Percentiles rank a stretch among this genome's conserved stretches.
Conservation (phyloP, 2,888 invertebrate species). For the Lasioglossum zephyrum region DNA sequence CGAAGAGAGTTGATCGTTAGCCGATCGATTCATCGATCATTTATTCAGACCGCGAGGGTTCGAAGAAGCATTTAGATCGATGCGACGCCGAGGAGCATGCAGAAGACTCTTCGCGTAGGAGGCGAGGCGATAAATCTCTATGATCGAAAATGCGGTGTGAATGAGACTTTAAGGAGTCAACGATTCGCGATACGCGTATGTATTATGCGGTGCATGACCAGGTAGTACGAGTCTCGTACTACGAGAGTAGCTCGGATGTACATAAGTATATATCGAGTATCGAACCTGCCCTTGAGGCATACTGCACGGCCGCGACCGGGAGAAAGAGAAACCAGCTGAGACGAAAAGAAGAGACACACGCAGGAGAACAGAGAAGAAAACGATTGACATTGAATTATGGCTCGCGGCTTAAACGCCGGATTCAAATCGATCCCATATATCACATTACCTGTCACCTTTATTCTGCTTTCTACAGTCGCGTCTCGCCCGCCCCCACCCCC, state of each 20-base stretch:
- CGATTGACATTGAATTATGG: conserved; percentile 70
- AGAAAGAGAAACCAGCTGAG: conserved; percentile 21
- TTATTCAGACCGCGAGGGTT: not conserved
- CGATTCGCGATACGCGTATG: conserved; percentile 57
- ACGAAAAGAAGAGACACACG: conserved; percentile 42
- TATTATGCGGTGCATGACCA: conserved; percentile 52
- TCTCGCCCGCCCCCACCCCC: conserved; percentile 34
- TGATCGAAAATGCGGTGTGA: conserved; percentile 45
- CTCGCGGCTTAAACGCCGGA: conserved; percentile 67
- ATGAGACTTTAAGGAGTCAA: conserved; percentile 55
- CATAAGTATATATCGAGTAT: conserved; percentile 66
- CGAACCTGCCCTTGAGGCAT: conserved; percentile 65
- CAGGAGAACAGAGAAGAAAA: conserved; percentile 50
- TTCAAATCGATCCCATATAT: conserved; percentile 76
- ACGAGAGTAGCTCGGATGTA: conserved; percentile 65
- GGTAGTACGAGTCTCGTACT: conserved; percentile 55
- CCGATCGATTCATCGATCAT: conserved; percentile 6
- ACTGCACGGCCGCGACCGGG: conserved; percentile 28
- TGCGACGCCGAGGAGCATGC: not conserved
- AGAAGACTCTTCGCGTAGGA: not conserved
- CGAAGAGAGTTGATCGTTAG: not conserved
- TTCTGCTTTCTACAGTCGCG: conserved; percentile 67
- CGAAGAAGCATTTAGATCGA: not conserved
- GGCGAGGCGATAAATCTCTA: conserved; percentile 33
- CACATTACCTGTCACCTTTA: conserved; percentile 74